phyloP scores from a whole-genome alignment of 2,888 invertebrate genomes.

The Deilephila porcellus region DNA sequence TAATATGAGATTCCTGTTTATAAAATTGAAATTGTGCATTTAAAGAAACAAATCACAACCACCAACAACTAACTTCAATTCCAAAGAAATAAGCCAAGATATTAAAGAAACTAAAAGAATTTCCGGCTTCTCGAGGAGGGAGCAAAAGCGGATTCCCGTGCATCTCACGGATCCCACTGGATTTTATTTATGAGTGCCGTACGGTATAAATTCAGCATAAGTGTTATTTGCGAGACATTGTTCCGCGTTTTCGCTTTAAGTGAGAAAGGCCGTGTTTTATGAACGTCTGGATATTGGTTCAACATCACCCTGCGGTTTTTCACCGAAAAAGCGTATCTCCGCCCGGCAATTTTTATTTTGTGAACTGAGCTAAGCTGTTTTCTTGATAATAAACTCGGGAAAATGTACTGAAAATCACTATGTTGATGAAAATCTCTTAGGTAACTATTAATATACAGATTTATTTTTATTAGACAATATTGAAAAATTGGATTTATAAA shows the following conservation, averaged over 20 bases:
- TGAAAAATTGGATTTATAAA: too few species aligned
- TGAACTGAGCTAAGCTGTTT: neutral
- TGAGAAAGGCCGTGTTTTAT: constrained; percentile 47
- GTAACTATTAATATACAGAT: too few species aligned
- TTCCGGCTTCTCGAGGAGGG: neutral
- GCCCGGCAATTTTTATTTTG: neutral
- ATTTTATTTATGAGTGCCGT: constrained; percentile 68
- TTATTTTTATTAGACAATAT: too few species aligned
- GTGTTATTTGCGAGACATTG: constrained; percentile 68
- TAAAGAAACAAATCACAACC: too few species aligned
- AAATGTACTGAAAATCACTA: neutral
- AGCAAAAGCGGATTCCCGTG: neutral
- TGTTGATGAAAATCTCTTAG: neutral
- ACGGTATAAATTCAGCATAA: constrained; percentile 75
- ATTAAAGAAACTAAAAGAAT: neutral
- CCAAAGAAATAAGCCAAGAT: neutral
- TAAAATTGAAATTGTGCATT: too few species aligned
- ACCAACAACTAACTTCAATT: neutral
- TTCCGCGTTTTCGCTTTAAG: constrained; percentile 45
- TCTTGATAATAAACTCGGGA: neutral
- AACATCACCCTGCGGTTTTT: constrained; percentile 30
- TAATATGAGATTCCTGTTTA: too few species aligned
- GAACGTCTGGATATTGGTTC: constrained; percentile 42
- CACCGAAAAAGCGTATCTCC: constrained; percentile 16
- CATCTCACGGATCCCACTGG: constrained; percentile 16